Conservation (phyloP, 1,140 invertebrate genomes). For the Antheraea pernyi region DNA sequence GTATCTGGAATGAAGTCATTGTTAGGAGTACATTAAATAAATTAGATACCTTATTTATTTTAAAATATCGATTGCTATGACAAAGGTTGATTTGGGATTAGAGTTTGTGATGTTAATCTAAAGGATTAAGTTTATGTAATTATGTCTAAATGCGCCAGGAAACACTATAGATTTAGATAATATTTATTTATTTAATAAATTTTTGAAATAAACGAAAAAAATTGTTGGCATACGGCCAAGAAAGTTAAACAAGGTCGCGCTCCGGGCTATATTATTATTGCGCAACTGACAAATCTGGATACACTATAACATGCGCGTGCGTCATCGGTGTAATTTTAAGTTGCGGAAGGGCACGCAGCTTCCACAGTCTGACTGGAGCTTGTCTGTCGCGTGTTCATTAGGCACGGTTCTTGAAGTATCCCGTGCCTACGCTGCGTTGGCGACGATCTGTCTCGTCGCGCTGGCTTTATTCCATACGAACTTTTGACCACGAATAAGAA, state of each 20-base stretch:
- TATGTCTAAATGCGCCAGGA: neutral
- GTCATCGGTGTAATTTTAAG: conserved; percentile 69
- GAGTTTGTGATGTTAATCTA: neutral
- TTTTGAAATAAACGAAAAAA: conserved; percentile 4
- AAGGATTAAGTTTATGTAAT: neutral
- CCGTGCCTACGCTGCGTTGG: conserved; percentile 48
- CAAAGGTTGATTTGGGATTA: too few relatives aligned
- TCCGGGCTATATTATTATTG: conserved; percentile 64
- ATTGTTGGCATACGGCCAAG: conserved; percentile 47
- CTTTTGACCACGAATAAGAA: neutral
- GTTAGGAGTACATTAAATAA: too few relatives aligned
- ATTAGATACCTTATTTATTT: too few relatives aligned
- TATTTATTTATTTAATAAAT: neutral
- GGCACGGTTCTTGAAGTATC: conserved; percentile 29
- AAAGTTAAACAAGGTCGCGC: conserved; percentile 69
- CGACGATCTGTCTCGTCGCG: conserved; percentile 43
- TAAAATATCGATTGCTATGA: too few relatives aligned
- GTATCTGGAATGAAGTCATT: too few relatives aligned
- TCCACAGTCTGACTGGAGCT: conserved; percentile 47
- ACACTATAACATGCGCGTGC: conserved; percentile 56
- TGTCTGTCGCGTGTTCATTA: conserved; percentile 44
- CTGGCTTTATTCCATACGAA: conserved; percentile 40
- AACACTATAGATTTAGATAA: neutral
- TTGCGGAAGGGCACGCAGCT: conserved; percentile 63
- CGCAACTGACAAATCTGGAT: conserved; percentile 70